These are phyloP conservation scores for Acipenser transmontanus DNA, from an alignment of 2,797 vertebrate species.

Conservation along the genomic window DNA sequence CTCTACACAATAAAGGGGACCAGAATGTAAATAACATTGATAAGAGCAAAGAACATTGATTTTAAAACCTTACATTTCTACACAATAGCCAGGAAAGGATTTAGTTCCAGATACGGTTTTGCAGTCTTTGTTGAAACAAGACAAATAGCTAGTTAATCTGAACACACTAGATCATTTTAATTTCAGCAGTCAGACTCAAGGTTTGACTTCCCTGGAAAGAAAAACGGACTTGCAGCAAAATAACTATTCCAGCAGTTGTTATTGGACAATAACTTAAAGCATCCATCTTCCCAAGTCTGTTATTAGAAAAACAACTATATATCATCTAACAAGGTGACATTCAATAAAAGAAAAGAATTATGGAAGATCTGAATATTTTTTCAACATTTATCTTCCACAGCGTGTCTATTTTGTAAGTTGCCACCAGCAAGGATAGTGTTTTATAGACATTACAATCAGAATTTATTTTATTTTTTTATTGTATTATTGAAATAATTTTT, in stretches of 20 bases:
- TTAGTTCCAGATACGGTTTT: no score
- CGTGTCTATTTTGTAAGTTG: constrained; percentile 7
- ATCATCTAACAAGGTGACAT: constrained; percentile 21
- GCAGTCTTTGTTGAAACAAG: not conserved
- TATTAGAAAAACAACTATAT: constrained; percentile 17
- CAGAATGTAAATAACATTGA: no score
- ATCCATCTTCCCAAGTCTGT: constrained; percentile 16
- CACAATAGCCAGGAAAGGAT: no score
- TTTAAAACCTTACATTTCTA: no score
- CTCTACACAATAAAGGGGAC: no score
- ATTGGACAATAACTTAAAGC: constrained; percentile 12
- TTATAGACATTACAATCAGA: not conserved
- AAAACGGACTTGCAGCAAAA: not conserved
- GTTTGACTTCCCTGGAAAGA: constrained; percentile 1
- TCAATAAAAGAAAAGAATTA: constrained; percentile 18
- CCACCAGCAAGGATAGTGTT: not conserved
- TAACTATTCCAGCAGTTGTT: constrained; percentile 10
- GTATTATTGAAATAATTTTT: no score
- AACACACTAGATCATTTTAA: constrained; percentile 2
- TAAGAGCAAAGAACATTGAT: no score
- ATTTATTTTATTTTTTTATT: no score
- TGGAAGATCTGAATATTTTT: constrained; percentile 1
- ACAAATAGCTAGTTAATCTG: constrained; percentile 4
- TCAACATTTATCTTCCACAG: constrained; percentile 12
- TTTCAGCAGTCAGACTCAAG: constrained; percentile 6